A percentile compares a stretch with the other conserved stretches of the same genome.
Conservation (phyloP, 2,113 vertebrate species). For the Corvus cornix region DNA sequence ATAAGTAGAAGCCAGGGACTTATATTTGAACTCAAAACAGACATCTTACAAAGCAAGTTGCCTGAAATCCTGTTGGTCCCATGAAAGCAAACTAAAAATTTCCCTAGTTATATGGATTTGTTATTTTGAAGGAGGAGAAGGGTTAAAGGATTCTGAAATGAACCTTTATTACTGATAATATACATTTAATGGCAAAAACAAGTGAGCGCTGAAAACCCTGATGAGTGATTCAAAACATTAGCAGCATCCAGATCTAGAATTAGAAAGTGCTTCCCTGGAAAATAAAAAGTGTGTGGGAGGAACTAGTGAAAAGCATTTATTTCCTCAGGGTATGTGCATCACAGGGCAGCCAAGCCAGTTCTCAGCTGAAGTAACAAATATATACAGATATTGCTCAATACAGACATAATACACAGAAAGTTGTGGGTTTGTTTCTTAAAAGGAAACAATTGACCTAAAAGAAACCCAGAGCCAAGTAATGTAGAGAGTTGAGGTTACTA, state of each 20-base stretch:
- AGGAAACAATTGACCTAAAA: not conserved
- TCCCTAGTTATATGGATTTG: not conserved
- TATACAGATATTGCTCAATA: not conserved
- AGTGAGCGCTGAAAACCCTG: not conserved
- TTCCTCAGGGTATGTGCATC: not conserved
- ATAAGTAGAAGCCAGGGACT: not conserved
- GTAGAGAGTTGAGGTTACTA: not conserved
- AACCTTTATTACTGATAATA: not conserved
- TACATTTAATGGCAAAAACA: not conserved
- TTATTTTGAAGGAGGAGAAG: not conserved
- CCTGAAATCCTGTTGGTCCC: not conserved
- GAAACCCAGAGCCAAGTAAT: not conserved
- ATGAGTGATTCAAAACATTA: not conserved
- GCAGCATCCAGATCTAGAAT: not conserved
- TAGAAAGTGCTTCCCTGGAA: not conserved
- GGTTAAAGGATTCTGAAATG: not conserved
- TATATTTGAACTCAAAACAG: not conserved
- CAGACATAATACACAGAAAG: accelerated
- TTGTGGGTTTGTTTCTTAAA: not conserved
- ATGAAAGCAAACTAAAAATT: not conserved
- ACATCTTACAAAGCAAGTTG: not conserved
- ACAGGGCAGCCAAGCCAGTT: not conserved
- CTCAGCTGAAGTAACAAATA: not conserved
- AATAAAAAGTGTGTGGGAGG: not conserved
- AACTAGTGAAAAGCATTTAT: conserved; percentile 5